phyloP scores from a whole-genome alignment of 2,113 vertebrate genomes.

The Naja naja region DNA sequence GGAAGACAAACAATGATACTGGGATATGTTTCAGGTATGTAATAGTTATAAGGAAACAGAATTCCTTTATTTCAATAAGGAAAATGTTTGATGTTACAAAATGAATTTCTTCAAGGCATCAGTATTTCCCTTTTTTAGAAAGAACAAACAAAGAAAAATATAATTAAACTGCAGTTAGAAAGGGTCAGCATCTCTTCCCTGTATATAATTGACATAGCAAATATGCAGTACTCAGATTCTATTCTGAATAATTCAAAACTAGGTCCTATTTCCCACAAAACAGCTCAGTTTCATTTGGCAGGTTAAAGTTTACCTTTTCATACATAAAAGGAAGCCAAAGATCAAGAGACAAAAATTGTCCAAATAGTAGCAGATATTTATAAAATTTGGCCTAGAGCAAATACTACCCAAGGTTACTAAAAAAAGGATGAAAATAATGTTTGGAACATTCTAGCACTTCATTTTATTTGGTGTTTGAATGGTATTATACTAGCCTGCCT shows the following conservation, averaged over 20 bases:
- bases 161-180: background rate
- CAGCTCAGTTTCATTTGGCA: conserved; percentile 1
- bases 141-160: background rate
- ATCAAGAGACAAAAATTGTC: background rate
- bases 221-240: background rate
- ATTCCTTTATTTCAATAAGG: background rate
- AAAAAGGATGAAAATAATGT: background rate
- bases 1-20: background rate
- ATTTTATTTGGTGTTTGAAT: background rate
- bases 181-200: background rate
- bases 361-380: background rate
- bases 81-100: background rate
- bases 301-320: background rate
- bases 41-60: background rate
- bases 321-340: background rate
- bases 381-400: background rate
- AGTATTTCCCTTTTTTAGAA: background rate
- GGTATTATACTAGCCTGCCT: background rate
- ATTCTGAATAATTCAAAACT: background rate
- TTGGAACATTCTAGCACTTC: background rate
- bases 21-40: background rate
- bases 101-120: background rate
- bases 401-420: background rate
- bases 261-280: background rate
- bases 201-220: background rate